Evolutionary conservation across 2,113 vertebrate genomes (phyloP).

Genomic region (Clarias gariepinus): DNA sequence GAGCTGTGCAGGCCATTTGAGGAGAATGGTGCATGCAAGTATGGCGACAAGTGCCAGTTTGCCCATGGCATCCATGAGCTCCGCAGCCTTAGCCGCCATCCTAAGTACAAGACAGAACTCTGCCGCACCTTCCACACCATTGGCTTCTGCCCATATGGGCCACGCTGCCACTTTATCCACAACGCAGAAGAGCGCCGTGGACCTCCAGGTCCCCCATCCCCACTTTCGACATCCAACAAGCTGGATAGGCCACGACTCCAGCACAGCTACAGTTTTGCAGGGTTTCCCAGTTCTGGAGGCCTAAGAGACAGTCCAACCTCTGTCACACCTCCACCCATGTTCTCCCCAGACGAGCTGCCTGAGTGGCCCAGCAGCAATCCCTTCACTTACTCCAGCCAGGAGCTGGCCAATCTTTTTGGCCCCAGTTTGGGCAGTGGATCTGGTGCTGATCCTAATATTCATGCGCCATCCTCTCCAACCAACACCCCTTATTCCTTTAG

Average conservation of each 20-base stretch:
- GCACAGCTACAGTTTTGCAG: slow-evolving; percentile 97
- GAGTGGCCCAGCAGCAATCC: slow-evolving; percentile 95
- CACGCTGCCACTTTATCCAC: slow-evolving; percentile 98
- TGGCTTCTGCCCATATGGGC: slow-evolving; percentile 94
- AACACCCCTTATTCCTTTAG: slow-evolving; percentile 84
- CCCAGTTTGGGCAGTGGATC: slow-evolving; percentile 83
- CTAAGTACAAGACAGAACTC: slow-evolving; percentile 99
- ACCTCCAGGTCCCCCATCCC: slow-evolving; percentile 75
- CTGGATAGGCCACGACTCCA: slow-evolving; percentile 92
- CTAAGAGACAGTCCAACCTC: slow-evolving; percentile 97
- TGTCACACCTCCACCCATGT: slow-evolving; percentile 92
- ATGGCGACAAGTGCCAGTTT: slow-evolving; percentile 98
- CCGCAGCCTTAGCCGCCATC: slow-evolving; percentile 93
- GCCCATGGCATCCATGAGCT: slow-evolving; percentile 97
- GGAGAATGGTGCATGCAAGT: slow-evolving; percentile 97
- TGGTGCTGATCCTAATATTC: slow-evolving; percentile 72
- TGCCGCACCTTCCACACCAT: slow-evolving; percentile 99
- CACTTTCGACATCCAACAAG: slow-evolving; percentile 75
- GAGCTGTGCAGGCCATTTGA: slow-evolving; percentile 97
- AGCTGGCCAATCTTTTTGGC: slow-evolving; percentile 92
- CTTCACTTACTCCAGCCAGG: slow-evolving; percentile 98
- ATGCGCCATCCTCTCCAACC: slow-evolving; percentile 79
- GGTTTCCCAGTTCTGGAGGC: slow-evolving; percentile 86
- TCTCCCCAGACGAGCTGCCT: slow-evolving; percentile 86
- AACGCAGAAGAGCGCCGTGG: slow-evolving; percentile 94